Evolutionary conservation across 2,797 vertebrate genomes (phyloP).

Genomic region (Tachyglossus aculeatus): DNA sequence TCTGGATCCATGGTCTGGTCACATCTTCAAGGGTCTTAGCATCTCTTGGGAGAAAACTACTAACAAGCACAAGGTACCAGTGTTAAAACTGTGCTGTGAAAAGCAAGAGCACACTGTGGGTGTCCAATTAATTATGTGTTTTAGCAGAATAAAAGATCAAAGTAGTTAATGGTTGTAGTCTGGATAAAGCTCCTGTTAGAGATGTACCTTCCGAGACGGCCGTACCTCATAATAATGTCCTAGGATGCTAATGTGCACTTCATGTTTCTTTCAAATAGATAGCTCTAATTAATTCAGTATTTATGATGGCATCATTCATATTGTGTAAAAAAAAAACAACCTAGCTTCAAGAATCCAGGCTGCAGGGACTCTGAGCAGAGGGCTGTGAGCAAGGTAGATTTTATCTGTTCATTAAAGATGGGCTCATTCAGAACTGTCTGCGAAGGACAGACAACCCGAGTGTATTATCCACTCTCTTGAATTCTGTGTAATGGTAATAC

Average conservation of each 20-base stretch:
- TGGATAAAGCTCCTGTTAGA: constrained; percentile 40
- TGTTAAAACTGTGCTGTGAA: not conserved
- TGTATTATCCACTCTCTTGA: not conserved
- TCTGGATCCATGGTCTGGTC: too few relatives aligned
- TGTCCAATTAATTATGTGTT: constrained; percentile 38
- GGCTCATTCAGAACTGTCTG: not conserved
- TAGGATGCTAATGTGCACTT: constrained; percentile 9
- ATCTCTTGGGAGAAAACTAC: not conserved
- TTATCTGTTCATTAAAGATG: not conserved
- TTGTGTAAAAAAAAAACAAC: constrained; percentile 17
- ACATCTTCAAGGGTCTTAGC: too few relatives aligned
- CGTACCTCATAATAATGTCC: constrained; percentile 23
- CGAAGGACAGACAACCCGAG: not conserved
- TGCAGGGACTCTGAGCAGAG: constrained; percentile 9
- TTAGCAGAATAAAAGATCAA: constrained; percentile 53
- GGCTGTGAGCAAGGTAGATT: too few relatives aligned
- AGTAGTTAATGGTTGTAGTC: constrained; percentile 28
- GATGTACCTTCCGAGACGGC: constrained; percentile 30
- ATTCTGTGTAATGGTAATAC: not conserved
- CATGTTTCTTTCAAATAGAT: constrained; percentile 36
- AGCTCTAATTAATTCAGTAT: constrained; percentile 21
- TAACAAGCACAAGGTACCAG: constrained; percentile 8
- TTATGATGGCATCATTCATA: constrained; percentile 11
- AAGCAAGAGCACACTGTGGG: constrained; percentile 3
- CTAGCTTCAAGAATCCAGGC: not conserved